These are phyloP conservation scores for Falco punctatus DNA, from an alignment of 2,113 vertebrate genomes.

Conservation along the genomic window DNA sequence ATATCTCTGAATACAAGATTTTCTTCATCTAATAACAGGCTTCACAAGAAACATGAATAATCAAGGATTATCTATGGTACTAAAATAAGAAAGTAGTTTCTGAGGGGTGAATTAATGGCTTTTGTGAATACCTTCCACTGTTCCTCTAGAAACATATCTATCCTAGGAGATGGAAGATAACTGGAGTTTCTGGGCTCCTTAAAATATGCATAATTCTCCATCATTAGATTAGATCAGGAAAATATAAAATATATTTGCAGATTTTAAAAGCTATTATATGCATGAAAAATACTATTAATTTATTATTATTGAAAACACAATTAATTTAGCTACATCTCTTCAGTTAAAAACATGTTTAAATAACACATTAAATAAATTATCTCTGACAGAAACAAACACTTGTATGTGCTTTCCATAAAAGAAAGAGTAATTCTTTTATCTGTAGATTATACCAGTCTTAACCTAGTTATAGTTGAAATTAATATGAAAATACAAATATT, in stretches of 20 bases:
- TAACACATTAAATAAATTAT: background rate
- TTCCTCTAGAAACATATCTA: background rate
- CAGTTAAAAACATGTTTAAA: background rate
- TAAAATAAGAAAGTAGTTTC: background rate
- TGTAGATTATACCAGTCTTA: background rate
- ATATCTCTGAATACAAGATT: background rate
- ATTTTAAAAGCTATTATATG: background rate
- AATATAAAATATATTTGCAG: background rate
- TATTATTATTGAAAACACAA: background rate
- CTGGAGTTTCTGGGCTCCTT: background rate
- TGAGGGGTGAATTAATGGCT: background rate
- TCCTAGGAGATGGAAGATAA: background rate
- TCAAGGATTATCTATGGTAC: background rate
- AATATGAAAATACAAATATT: conserved; percentile 27
- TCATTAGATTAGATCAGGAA: background rate
- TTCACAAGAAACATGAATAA: background rate
- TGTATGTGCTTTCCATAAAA: background rate
- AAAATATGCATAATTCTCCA: background rate
- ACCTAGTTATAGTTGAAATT: background rate
- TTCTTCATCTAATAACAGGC: background rate
- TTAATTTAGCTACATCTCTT: background rate
- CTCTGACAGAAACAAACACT: background rate
- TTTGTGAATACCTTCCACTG: background rate
- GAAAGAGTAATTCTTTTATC: background rate
- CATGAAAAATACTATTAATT: background rate